Conservation (phyloP, 1,140 invertebrate genomes). For the Telenomus remus region DNA sequence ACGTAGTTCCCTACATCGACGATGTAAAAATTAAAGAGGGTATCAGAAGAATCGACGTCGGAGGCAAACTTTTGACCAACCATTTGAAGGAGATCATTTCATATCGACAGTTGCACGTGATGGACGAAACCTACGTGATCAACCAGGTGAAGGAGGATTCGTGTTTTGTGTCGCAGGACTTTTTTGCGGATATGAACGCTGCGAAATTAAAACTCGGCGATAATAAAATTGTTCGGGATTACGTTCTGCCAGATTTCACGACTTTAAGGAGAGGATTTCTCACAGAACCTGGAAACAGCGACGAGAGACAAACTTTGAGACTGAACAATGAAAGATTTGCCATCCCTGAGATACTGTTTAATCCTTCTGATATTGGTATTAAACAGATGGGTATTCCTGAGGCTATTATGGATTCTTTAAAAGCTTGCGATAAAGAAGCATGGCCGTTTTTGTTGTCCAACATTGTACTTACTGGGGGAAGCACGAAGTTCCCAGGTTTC, state of each 20-base stretch:
- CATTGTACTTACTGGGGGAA: conserved; percentile 95
- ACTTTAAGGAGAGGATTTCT: conserved; percentile 89
- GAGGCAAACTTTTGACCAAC: conserved; percentile 98
- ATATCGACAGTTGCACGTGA: conserved; percentile 97
- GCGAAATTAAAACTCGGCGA: conserved; percentile 80
- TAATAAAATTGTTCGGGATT: conserved; percentile 88
- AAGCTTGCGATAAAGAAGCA: conserved; percentile 84
- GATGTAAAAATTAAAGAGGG: conserved; percentile 88
- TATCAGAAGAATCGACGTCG: conserved; percentile 92
- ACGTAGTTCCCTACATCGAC: conserved; percentile 95
- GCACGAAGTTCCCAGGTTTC: conserved; percentile 88
- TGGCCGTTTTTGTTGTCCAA: conserved; percentile 90
- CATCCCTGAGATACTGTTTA: conserved; percentile 96
- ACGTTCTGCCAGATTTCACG: conserved; percentile 97
- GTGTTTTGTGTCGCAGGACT: conserved; percentile 94
- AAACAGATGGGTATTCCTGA: conserved; percentile 96
- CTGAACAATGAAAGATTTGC: conserved; percentile 95
- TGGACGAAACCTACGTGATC: conserved; percentile 99
- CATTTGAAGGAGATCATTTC: conserved; percentile 98
- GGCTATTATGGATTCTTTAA: conserved; percentile 86
- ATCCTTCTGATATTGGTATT: conserved; percentile 96
- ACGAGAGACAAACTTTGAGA: conserved; percentile 86
- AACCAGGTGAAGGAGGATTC: conserved; percentile 99
- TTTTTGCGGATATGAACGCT: conserved; percentile 88
- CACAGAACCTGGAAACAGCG: conserved; percentile 78